Base-by-base conservation (phyloP, 2,113 vertebrate species). In the Nyctibius bracteatus region DNA sequence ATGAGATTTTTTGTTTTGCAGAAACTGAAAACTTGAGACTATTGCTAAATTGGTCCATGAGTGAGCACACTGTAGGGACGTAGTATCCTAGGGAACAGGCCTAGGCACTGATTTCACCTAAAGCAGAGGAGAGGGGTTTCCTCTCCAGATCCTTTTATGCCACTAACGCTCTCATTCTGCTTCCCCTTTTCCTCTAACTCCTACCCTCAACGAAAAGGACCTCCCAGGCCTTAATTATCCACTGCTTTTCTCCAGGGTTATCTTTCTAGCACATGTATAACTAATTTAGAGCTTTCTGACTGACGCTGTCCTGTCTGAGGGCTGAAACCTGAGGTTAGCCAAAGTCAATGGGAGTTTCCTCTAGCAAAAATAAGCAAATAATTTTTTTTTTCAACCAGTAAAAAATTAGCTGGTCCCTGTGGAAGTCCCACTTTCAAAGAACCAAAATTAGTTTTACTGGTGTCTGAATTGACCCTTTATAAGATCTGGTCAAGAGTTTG, bases 1-100 rank as follows among this genome's bases (percentile, higher is more conserved):
- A 2, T 51, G 85, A 81, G 59, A 83, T 37, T 63, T 83, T 95
- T 70, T 83, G 59, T 81, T 95, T 95, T 16, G 51, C 73, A 58
- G 94, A 92, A 93, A 81, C 33, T 93, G 74, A 93, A 85, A 95
- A 62, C 35, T 71, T 37, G 67, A 84, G 35, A 21, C 43, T 74
- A 52, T 44, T 86, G 66, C 58, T 92, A 70, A 59, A 59, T 30
- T 37, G 33, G 21, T 67, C 82, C 24, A 12, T 77, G 85, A 92
- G 46, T 52, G 57, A 55, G 33, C 30, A 47, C 24, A 35, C 5
- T 55, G 8, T 14, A 47, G 61, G 43, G 74, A 93, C 49, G 2
- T 31, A 1, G 35, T 93, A 81, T 88, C 75, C 81, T 51, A 66
- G 67, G 84, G 81, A 86, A 78, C 72, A 8, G 43, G 27, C 37